A percentile compares a stretch with the other conserved stretches of the same genome.
phyloP scores from a whole-genome alignment of 1,140 invertebrate genomes.

The Polypedilum pembai region DNA sequence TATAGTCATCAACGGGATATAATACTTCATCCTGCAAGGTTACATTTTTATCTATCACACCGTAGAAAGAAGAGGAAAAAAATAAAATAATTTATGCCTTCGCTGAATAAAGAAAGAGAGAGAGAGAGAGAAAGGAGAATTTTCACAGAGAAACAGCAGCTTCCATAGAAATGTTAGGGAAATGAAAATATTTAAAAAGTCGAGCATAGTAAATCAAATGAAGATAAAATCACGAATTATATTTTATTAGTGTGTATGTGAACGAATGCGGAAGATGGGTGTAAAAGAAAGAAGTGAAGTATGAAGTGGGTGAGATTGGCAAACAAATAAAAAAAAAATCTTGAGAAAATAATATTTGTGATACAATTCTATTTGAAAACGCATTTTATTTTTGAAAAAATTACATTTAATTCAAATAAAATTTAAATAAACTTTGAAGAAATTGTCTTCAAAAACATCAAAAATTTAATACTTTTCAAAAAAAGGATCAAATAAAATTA shows the following conservation, averaged over 20 bases:
- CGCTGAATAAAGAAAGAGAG: not conserved
- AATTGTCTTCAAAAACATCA: too few relatives aligned
- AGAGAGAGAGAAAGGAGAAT: not conserved
- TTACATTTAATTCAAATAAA: too few relatives aligned
- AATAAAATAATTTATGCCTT: slow-evolving; percentile 18
- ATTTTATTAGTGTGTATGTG: slow-evolving; percentile 21
- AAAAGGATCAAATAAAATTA: too few relatives aligned
- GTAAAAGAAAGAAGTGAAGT: not conserved
- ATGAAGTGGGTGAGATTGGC: not conserved
- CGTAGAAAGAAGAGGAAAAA: not conserved
- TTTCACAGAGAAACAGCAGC: not conserved
- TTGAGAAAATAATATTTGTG: not conserved
- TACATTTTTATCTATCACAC: slow-evolving; percentile 9
- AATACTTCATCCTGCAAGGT: slow-evolving; percentile 14
- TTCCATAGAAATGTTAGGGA: slow-evolving; percentile 14
- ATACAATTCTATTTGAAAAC: too few relatives aligned
- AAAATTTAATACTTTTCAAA: too few relatives aligned
- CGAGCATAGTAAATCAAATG: slow-evolving; percentile 27
- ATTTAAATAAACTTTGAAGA: too few relatives aligned
- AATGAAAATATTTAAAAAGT: slow-evolving; percentile 27
- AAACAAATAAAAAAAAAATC: not conserved
- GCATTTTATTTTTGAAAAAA: too few relatives aligned
- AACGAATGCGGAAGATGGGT: not conserved
- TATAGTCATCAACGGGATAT: slow-evolving; percentile 23
- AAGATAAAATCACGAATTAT: slow-evolving; percentile 25